Base-by-base conservation (phyloP, 2,113 vertebrate genomes). In the Psephotus haematonotus region DNA sequence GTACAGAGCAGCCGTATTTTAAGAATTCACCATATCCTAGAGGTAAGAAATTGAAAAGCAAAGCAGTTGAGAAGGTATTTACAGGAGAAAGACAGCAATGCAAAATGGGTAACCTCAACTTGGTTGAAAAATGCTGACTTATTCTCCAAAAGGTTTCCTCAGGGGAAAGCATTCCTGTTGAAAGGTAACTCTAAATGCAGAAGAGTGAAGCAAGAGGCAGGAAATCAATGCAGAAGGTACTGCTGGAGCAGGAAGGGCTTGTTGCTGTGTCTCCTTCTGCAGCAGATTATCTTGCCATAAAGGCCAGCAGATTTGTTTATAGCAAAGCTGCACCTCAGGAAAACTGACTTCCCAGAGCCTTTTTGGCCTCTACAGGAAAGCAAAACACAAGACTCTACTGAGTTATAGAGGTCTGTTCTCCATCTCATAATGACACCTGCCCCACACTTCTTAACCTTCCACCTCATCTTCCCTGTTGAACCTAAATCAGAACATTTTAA, bases 401-500 rank as follows among this genome's bases (percentile, higher is more conserved):
- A 60, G 9, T 37, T 78, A 46, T 0, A 78, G 6, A 22, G 7
- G 7, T 64, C 39, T 64, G 2, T 59, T 55, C 62, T 72, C 37
- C 72, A 57, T 24, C 20, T 12, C n/a, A 9, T 33, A 70, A 72
- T 4, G 0, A 0, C 39, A 64, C 6, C 12, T 76, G 67, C 35
- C 17, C 31, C 43, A 52, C 18, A 17, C 0, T 55, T 86, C 69
- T n/a, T 20, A 57, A 92, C 15, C 6, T 52, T 11, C 18, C 19
- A 69, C 4, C 13, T 14, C 2, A 0, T 0, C 49, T 47, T 12
- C 59, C 4, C 37, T 41, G 0, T 1, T 70, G 33, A 82, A 55
- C 22, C 11, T 75, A n/a, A 86, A 52, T 67, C 28, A 53, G 79
- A 77, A 11, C 47, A 64, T 79, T 53, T 86, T 60, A 77, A 43